Evolutionary conservation across 2,888 invertebrate genomes (phyloP).

Genomic region (Drosophila niveifrons): DNA sequence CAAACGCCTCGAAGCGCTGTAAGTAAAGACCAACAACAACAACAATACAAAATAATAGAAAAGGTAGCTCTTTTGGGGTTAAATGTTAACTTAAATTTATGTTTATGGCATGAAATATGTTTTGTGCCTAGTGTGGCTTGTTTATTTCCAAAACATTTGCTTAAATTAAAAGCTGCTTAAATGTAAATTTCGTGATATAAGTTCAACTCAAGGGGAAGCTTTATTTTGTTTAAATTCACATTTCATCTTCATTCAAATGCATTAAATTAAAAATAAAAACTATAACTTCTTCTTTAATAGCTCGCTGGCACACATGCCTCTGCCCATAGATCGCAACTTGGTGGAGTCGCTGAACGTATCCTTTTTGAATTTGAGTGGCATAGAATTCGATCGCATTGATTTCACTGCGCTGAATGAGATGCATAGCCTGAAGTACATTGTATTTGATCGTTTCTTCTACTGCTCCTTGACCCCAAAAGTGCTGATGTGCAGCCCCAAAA

Average conservation of each 20-base stretch:
- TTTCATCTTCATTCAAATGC: background rate
- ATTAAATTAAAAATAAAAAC: background rate
- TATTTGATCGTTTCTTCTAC: slow-evolving; percentile 88
- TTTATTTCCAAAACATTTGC: slow-evolving; percentile 4
- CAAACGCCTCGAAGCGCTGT: slow-evolving; percentile 86
- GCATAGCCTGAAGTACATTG: slow-evolving; percentile 86
- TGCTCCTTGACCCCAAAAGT: slow-evolving; percentile 88
- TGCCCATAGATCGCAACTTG: slow-evolving; percentile 74
- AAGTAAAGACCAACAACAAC: slow-evolving; percentile 76
- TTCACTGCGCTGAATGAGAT: slow-evolving; percentile 86
- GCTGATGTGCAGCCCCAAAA: slow-evolving; percentile 87
- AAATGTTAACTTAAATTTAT: slow-evolving; percentile 34
- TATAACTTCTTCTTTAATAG: slow-evolving; percentile 65
- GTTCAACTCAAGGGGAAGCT: background rate
- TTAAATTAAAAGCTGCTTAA: slow-evolving; percentile 17
- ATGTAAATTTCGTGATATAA: background rate
- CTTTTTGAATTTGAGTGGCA: slow-evolving; percentile 86
- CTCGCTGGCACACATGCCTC: slow-evolving; percentile 84
- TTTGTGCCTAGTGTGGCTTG: background rate
- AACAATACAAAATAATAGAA: slow-evolving; percentile 9
- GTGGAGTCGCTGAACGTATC: slow-evolving; percentile 82
- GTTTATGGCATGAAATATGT: slow-evolving; percentile 15
- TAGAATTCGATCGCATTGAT: slow-evolving; percentile 86
- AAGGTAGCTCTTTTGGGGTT: slow-evolving; percentile 30
- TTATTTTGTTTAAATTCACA: background rate